phyloP scores from a whole-genome alignment of 2,113 vertebrate species.

The Anser brachyrhynchus region DNA sequence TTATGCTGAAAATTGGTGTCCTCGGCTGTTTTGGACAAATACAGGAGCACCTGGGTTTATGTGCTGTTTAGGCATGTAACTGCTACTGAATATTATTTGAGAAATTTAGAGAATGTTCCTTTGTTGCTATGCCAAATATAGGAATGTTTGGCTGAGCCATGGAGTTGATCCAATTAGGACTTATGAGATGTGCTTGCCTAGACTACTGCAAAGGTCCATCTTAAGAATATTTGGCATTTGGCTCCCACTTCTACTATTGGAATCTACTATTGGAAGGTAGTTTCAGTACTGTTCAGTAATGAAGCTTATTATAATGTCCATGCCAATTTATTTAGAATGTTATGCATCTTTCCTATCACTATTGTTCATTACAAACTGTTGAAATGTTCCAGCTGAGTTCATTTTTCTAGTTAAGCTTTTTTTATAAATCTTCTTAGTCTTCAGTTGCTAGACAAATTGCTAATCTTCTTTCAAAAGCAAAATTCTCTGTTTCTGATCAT shows the following conservation, averaged over 20 bases:
- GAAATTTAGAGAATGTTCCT: not conserved
- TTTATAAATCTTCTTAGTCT: not conserved
- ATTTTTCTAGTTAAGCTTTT: not conserved
- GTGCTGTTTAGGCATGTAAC: not conserved
- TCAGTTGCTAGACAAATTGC: not conserved
- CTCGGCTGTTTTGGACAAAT: not conserved
- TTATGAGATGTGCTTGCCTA: not conserved
- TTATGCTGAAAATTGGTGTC: not conserved
- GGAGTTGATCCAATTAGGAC: not conserved
- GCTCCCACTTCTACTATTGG: not conserved
- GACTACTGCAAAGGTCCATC: not conserved
- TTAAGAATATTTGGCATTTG: not conserved
- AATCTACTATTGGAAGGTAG: not conserved
- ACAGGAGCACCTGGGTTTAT: not conserved
- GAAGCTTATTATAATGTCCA: not conserved
- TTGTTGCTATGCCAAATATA: not conserved
- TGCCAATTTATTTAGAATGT: not conserved
- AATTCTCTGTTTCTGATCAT: not conserved
- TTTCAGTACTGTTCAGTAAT: not conserved
- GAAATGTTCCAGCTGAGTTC: not conserved
- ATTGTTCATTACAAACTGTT: not conserved
- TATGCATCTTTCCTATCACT: not conserved
- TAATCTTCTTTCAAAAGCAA: not conserved
- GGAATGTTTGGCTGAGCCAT: not conserved
- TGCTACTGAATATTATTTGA: not conserved